Evolutionary conservation across 2,797 vertebrate species (phyloP).

Genomic region (Eleutherodactylus coqui): DNA sequence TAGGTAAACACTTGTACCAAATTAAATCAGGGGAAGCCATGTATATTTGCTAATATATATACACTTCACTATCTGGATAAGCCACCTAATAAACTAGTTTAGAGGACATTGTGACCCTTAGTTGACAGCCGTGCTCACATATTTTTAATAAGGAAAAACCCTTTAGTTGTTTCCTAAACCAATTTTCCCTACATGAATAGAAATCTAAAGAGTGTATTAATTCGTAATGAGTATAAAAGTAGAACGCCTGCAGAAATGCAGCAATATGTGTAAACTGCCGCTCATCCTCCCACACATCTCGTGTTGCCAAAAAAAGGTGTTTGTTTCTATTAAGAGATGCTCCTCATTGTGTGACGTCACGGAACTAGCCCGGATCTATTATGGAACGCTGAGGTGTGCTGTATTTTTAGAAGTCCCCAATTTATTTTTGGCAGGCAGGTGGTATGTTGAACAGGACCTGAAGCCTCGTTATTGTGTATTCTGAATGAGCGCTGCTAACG

Average conservation of each 20-base stretch:
- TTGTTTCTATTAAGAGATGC: conserved; percentile 65
- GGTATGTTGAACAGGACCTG: conserved; percentile 61
- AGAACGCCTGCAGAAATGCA: conserved; percentile 64
- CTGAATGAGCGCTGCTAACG: neutral
- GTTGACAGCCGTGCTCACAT: conserved; percentile 54
- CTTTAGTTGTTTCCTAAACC: conserved; percentile 40
- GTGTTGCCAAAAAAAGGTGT: conserved; percentile 65
- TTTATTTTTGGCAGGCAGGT: conserved; percentile 68
- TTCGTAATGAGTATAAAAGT: conserved; percentile 65
- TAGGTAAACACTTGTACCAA: no score
- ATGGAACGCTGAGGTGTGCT: conserved; percentile 62
- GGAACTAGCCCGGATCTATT: conserved; percentile 69
- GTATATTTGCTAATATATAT: no score
- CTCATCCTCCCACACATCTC: conserved; percentile 65
- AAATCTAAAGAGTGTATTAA: conserved; percentile 65
- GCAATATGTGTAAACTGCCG: conserved; percentile 63
- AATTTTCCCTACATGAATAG: conserved; percentile 52
- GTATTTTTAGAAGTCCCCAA: conserved; percentile 64
- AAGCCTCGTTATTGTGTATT: conserved; percentile 61
- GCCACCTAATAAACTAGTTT: neutral
- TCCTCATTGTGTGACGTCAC: conserved; percentile 67
- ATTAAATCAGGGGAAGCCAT: no score
- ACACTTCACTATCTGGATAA: neutral
- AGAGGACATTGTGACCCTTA: neutral
- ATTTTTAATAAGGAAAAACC: conserved; percentile 64